Base-by-base conservation (phyloP, 2,888 invertebrate species). In the Aradus depressus region DNA sequence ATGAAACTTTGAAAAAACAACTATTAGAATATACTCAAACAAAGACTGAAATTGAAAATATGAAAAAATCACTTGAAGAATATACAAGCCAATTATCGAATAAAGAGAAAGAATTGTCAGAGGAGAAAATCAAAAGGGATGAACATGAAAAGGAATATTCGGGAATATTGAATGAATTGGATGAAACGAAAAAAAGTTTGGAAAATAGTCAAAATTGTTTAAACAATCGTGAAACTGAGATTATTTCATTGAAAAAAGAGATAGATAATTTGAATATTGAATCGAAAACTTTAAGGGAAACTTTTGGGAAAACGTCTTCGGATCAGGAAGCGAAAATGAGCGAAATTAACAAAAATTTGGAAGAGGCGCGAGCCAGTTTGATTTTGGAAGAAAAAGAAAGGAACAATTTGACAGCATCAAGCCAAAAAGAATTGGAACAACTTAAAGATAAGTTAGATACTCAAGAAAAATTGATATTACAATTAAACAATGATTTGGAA, bases 31-130 rank as follows among this genome's bases (percentile, higher is more conserved):
- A 34, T 18, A 35, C 35, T 21, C 19, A 22, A 26, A 26, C 19
- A 22, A 48, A 44, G 19, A 50, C 58, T 49, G 61, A 39, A 60
- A 62, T 19, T 42, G 56, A 16, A 65, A 67, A 58, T 58, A 58
- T 26, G 53, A 51, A 54, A 66, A 67, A 53, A 61, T 64, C 52
- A 43, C 37, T 67, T 4, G 62, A 62, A 12, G 63, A 65, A 35
- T 60, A 61, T 26, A 62, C 65, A 39, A 57, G 62, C 50, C 60
- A 65, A 16, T 21, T 51, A 14, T 23, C 45, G 21, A 32, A 41
- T 23, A 45, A 45, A 25, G 47, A 41, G 31, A 32, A 42, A 35
- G 45, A 51, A 51, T 26, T 51, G 14, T 41, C 51, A 2, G 34
- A 51, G 41, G 31, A 41, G 18, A 51, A 45, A 41, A 41, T 47